A percentile compares a stretch with the other conserved stretches of the same genome.
Conservation (phyloP, 2,888 invertebrate genomes). For the Tanytarsus gracilentus region DNA sequence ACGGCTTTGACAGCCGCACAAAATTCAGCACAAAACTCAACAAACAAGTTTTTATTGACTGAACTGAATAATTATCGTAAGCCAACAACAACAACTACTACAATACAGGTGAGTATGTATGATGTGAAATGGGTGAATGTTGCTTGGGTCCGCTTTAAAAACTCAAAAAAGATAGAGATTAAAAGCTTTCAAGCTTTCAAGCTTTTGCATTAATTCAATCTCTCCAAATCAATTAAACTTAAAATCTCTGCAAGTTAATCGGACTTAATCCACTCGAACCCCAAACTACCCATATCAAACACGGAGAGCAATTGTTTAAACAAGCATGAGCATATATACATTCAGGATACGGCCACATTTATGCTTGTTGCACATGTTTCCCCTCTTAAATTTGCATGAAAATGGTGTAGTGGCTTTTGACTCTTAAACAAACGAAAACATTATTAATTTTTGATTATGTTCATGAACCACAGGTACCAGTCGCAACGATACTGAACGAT, state of each 20-base stretch:
- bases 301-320: background rate
- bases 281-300: background rate
- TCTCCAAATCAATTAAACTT: too few species aligned
- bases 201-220: too few species aligned
- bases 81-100: too few species aligned
- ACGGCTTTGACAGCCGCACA: slow-evolving; percentile 24
- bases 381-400: too few species aligned
- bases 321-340: too few species aligned
- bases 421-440: too few species aligned
- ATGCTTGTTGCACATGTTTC: too few species aligned
- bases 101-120: slow-evolving; percentile 32
- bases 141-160: too few species aligned
- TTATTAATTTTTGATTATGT: background rate
- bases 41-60: slow-evolving; percentile 31
- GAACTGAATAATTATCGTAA: slow-evolving; percentile 33
- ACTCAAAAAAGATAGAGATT: too few species aligned
- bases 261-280: background rate
- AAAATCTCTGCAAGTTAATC: background rate
- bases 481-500: slow-evolving; percentile 33
- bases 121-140: background rate
- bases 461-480: slow-evolving; percentile 7
- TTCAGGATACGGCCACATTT: too few species aligned
- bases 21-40: slow-evolving; percentile 28
- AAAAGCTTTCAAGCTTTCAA: too few species aligned
- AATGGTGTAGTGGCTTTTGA: background rate